phyloP scores from a whole-genome alignment of 2,888 invertebrate species.

The Cataglyphis livida region DNA sequence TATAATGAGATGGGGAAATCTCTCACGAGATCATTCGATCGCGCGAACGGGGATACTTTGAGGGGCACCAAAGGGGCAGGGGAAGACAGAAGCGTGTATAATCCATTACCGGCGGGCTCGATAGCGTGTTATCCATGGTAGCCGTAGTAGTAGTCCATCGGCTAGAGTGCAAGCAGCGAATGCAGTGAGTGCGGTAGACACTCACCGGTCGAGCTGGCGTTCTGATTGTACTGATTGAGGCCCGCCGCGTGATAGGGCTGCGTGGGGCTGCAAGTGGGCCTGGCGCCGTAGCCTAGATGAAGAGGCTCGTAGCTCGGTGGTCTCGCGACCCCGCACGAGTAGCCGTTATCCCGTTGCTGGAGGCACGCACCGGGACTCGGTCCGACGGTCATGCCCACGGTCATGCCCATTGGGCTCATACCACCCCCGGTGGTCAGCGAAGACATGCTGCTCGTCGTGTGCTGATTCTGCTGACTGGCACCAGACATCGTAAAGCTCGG shows the following conservation, averaged over 20 bases:
- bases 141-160: conserved; percentile 83
- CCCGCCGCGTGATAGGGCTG: conserved; percentile 88
- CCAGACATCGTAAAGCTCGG: conserved; percentile 86
- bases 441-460: conserved; percentile 83
- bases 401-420: conserved; percentile 85
- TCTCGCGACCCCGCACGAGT: conserved; percentile 86
- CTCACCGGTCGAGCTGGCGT: conserved; percentile 85
- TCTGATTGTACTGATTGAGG: conserved; percentile 85
- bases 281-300: conserved; percentile 86
- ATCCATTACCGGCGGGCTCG: conserved; percentile 77
- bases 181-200: conserved; percentile 86
- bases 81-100: conserved; percentile 68
- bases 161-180: conserved; percentile 86
- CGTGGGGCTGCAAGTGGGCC: conserved; percentile 90
- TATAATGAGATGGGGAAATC: background rate
- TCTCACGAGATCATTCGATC: background rate
- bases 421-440: conserved; percentile 82
- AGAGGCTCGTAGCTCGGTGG: conserved; percentile 87
- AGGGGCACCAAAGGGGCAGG: background rate
- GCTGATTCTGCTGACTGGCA: conserved; percentile 80
- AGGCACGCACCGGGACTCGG: conserved; percentile 87
- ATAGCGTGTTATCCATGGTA: conserved; percentile 83
- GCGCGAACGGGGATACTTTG: background rate
- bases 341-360: conserved; percentile 88
- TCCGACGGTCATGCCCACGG: conserved; percentile 85